A percentile compares a stretch with the other conserved stretches of the same genome.
phyloP scores from a whole-genome alignment of 2,113 vertebrate species.

The Antechinus flavipes region DNA sequence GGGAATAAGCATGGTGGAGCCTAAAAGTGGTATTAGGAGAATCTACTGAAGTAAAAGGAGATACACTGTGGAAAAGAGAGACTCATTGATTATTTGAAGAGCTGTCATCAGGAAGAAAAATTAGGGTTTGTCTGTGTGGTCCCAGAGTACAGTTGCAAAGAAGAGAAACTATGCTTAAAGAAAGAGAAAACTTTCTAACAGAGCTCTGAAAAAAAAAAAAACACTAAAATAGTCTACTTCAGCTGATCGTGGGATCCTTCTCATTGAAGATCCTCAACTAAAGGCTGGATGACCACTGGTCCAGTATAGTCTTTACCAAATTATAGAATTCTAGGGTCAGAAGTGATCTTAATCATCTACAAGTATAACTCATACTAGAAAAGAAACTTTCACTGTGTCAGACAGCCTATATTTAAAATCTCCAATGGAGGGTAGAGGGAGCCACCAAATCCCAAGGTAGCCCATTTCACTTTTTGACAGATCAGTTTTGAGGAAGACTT shows the following conservation, averaged over 20 bases:
- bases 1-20: neutral
- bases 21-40: neutral
- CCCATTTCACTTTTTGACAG: neutral
- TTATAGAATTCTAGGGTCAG: neutral
- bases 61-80: neutral
- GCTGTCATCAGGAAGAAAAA: neutral
- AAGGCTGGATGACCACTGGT: neutral
- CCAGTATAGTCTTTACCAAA: neutral
- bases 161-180: neutral
- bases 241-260: neutral
- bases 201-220: neutral
- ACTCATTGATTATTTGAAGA: neutral
- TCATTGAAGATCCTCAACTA: neutral
- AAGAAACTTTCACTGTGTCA: neutral
- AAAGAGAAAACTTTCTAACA: neutral
- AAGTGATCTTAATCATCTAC: neutral
- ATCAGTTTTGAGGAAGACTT: neutral
- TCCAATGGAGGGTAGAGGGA: neutral
- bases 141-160: neutral
- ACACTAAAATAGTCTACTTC: neutral
- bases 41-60: neutral
- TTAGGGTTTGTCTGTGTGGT: neutral
- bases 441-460: neutral
- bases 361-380: neutral
- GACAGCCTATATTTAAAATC: neutral